phyloP scores from a whole-genome alignment of 2,888 invertebrate species.

The Mylabris sibirica region DNA sequence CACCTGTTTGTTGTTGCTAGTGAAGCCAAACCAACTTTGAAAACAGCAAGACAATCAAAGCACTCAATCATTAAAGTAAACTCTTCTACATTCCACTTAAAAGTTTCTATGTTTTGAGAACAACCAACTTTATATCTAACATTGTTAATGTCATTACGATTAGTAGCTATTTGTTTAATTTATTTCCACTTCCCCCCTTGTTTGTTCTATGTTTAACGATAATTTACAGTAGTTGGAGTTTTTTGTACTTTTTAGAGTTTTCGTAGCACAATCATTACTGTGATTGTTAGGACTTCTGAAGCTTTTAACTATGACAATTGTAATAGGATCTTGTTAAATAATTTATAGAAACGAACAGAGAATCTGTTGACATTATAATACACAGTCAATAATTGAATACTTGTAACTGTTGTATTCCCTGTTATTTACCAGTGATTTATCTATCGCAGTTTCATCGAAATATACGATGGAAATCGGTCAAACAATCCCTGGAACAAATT shows the following conservation, averaged over 20 bases:
- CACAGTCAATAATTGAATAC: neutral
- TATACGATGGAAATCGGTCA: too few relatives aligned
- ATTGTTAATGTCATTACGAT: neutral
- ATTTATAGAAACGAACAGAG: neutral
- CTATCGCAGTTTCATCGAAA: neutral
- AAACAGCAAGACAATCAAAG: neutral
- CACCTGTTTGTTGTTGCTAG: slow-evolving; percentile 3
- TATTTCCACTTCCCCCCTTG: neutral
- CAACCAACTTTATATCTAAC: neutral
- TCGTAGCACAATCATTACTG: neutral
- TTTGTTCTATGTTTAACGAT: neutral
- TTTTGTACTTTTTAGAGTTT: neutral
- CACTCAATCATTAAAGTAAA: neutral
- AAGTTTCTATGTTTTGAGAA: neutral
- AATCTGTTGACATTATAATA: neutral
- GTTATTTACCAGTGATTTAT: neutral
- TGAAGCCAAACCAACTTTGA: neutral
- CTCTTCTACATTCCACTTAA: neutral
- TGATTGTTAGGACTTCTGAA: neutral
- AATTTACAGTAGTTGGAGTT: neutral
- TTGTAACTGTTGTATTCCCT: neutral
- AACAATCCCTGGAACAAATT: too few relatives aligned
- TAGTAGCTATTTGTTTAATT: slow-evolving; percentile 2
- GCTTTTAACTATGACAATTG: neutral
- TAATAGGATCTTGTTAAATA: neutral